These are phyloP conservation scores for Podiceps cristatus DNA, from an alignment of 2,113 vertebrate species.

Conservation along the genomic window DNA sequence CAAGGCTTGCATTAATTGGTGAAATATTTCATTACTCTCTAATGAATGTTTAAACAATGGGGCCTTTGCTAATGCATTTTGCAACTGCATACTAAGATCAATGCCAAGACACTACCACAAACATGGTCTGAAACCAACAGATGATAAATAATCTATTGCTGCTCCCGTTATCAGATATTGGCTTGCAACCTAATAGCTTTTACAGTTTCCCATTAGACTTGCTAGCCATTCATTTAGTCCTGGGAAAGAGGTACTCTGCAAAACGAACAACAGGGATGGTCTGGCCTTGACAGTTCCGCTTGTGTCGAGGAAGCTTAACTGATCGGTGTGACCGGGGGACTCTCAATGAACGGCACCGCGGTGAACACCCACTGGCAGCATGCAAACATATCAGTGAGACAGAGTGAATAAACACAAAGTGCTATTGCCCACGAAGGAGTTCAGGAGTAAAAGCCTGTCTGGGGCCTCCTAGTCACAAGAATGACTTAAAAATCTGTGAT, in stretches of 20 bases:
- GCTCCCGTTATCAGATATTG: constrained; percentile 43
- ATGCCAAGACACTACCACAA: constrained; percentile 29
- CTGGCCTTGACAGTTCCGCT: background rate
- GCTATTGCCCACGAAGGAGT: background rate
- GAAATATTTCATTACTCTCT: constrained; percentile 6
- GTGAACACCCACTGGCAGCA: accelerated
- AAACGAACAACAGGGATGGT: background rate
- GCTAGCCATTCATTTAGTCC: background rate
- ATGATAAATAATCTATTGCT: constrained; percentile 58
- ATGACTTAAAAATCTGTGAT: background rate
- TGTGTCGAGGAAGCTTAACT: background rate
- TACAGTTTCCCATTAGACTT: constrained; percentile 5
- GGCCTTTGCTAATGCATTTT: constrained; percentile 30
- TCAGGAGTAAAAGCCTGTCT: background rate
- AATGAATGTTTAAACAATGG: background rate
- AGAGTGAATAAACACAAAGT: background rate
- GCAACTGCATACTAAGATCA: background rate
- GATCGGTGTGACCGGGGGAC: accelerated
- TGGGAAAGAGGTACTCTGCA: background rate
- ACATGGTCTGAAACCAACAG: constrained; percentile 20
- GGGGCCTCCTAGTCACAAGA: background rate
- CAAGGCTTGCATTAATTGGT: background rate
- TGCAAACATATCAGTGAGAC: background rate
- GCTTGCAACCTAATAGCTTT: constrained; percentile 62
- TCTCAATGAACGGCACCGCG: accelerated